Percentiles rank a stretch among this genome's conserved stretches.
phyloP scores from a whole-genome alignment of 1,140 invertebrate genomes.

The Diorhabda carinulata region DNA sequence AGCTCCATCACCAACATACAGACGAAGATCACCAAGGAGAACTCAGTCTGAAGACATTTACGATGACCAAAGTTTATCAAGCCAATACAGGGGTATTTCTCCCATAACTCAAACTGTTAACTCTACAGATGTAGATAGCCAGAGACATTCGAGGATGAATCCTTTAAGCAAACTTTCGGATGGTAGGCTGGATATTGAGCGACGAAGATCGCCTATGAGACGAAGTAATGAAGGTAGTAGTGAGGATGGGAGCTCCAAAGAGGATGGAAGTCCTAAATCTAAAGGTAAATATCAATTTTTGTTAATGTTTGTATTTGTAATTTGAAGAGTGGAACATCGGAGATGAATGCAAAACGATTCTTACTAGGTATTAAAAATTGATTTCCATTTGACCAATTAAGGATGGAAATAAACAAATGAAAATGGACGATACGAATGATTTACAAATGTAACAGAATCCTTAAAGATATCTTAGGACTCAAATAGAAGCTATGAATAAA shows the following conservation, averaged over 20 bases:
- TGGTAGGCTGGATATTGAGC: constrained; percentile 15
- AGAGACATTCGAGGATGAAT: constrained; percentile 30
- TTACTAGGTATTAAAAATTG: too few relatives aligned
- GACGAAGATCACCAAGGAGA: constrained; percentile 32
- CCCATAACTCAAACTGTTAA: background rate
- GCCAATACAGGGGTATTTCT: background rate
- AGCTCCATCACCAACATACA: constrained; percentile 6
- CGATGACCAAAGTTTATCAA: constrained; percentile 10
- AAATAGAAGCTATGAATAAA: too few relatives aligned
- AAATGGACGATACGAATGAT: too few relatives aligned
- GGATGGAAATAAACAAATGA: too few relatives aligned
- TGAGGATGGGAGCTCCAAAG: constrained; percentile 11
- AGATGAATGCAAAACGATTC: too few relatives aligned
- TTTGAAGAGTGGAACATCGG: too few relatives aligned
- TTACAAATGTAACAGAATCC: too few relatives aligned
- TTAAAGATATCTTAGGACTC: too few relatives aligned
- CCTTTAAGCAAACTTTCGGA: constrained; percentile 31
- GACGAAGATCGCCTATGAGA: constrained; percentile 22
- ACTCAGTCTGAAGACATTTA: constrained; percentile 38
- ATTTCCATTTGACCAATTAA: too few relatives aligned
- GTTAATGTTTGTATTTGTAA: background rate
- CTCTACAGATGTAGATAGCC: background rate
- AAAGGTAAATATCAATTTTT: background rate
- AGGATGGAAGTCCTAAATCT: background rate
- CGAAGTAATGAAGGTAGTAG: constrained; percentile 12